phyloP scores from a whole-genome alignment of 2,113 vertebrate species.

The Bubo blakistoni region DNA sequence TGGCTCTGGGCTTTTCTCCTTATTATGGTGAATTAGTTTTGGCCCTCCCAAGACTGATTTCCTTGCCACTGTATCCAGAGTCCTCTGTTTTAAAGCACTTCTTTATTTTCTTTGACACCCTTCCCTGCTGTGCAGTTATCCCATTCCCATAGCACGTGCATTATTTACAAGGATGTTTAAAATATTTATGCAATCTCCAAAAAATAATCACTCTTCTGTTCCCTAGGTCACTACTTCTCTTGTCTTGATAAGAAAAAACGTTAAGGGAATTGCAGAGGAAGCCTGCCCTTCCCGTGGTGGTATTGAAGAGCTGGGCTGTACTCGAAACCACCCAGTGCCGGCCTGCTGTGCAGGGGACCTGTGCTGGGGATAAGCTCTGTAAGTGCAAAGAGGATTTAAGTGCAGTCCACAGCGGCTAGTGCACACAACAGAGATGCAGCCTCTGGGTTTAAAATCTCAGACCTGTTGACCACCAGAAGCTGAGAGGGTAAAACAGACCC shows the following conservation, averaged over 20 bases:
- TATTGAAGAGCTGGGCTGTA: not conserved
- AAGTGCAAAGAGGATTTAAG: not conserved
- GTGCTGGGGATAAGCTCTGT: not conserved
- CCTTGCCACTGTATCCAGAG: not conserved
- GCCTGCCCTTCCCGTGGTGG: not conserved
- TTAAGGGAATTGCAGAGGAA: not conserved
- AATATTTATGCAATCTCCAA: not conserved
- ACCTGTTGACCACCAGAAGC: not conserved
- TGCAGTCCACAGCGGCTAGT: not conserved
- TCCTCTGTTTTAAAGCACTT: not conserved
- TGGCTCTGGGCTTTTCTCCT: not conserved
- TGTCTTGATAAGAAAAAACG: not conserved
- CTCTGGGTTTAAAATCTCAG: not conserved
- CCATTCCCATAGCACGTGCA: not conserved
- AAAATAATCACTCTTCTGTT: not conserved
- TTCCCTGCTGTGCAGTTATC: not conserved
- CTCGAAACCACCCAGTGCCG: rapidly evolving
- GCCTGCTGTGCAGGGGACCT: not conserved
- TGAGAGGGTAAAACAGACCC: not conserved
- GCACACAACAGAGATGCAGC: not conserved
- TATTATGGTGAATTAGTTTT: not conserved
- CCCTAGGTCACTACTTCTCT: not conserved
- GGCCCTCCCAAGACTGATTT: not conserved
- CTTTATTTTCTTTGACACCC: not conserved
- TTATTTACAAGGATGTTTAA: not conserved